Percentiles rank a stretch among this genome's conserved stretches.
Evolutionary conservation across 2,888 invertebrate species (phyloP).

Genomic region (Spodoptera littoralis): DNA sequence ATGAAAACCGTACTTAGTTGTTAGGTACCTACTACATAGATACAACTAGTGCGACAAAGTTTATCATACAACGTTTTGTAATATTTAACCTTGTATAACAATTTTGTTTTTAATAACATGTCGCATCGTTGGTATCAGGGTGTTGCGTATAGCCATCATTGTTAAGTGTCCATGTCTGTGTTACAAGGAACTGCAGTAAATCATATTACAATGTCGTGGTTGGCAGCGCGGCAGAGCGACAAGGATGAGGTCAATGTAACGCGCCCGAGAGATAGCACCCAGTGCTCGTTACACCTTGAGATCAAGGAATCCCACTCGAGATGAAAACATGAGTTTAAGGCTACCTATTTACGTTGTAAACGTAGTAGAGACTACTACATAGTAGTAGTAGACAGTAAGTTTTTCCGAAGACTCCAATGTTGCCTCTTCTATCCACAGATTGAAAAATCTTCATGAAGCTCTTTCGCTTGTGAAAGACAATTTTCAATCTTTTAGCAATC

Average conservation of each 20-base stretch:
- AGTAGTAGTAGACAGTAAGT: neutral
- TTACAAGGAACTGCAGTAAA: constrained; percentile 33
- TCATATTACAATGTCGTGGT: constrained; percentile 43
- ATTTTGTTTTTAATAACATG: constrained; percentile 10
- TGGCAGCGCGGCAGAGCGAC: constrained; percentile 39
- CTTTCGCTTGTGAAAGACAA: no score
- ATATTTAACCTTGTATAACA: constrained; percentile 2
- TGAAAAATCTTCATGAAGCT: no score
- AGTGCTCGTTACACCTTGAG: constrained; percentile 29
- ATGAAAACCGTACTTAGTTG: constrained; percentile 33
- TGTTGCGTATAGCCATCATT: constrained; percentile 9
- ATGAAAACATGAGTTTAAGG: neutral
- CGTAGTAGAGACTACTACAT: neutral
- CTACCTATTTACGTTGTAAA: no score
- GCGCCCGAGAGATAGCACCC: constrained; percentile 27
- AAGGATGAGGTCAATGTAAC: constrained; percentile 39
- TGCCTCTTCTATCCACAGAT: no score
- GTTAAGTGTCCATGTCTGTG: constrained; percentile 8
- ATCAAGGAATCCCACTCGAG: constrained; percentile 9
- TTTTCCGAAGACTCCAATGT: no score
- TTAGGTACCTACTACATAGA: constrained; percentile 22
- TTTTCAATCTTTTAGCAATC: no score
- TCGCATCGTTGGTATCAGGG: neutral
- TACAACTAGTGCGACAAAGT: constrained; percentile 1
- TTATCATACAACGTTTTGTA: constrained; percentile 5